Evolutionary conservation across 2,113 vertebrate genomes (phyloP).

Genomic region (Prinia subflava): DNA sequence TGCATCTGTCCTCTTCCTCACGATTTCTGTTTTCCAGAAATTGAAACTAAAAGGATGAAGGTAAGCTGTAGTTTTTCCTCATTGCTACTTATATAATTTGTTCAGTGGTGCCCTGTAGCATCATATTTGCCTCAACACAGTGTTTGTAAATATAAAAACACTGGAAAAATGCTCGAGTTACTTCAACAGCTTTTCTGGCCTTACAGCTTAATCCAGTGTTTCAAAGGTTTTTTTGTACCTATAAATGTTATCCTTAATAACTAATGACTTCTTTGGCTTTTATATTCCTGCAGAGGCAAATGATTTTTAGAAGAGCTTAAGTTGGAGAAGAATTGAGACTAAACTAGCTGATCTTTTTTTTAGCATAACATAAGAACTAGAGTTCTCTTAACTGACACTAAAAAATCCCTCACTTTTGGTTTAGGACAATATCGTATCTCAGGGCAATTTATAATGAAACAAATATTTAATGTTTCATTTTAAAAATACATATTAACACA

Average conservation of each 20-base stretch:
- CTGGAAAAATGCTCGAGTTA: not conserved
- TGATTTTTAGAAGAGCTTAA: not conserved
- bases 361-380: not conserved
- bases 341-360: not conserved
- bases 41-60: not conserved
- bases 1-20: not conserved
- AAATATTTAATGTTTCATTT: not conserved
- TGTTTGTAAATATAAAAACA: not conserved
- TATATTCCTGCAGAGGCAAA: not conserved
- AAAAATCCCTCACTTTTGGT: not conserved
- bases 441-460: not conserved
- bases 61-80: not conserved
- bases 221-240: not conserved
- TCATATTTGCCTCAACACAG: not conserved
- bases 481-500: not conserved
- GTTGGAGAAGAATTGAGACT: not conserved
- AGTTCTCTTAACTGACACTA: not conserved
- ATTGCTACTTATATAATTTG: not conserved
- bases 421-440: not conserved
- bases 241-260: not conserved
- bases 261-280: not conserved
- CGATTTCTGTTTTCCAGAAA: not conserved
- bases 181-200: not conserved
- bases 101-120: not conserved
- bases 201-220: not conserved